Conservation (phyloP, 2,113 vertebrate genomes). For the Mustela lutreola region DNA sequence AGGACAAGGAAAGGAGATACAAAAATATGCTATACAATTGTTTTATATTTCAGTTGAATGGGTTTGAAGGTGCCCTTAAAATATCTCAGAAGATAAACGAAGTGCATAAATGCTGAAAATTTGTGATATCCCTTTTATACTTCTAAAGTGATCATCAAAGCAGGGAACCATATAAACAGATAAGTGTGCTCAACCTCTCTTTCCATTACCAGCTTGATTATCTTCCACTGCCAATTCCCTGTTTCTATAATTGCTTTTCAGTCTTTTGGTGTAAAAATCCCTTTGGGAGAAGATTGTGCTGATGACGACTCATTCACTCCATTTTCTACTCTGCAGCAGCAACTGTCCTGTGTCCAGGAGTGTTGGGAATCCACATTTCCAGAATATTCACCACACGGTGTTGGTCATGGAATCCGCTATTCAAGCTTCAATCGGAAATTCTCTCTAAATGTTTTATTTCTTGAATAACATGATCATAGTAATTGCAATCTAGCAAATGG, state of each 20-base stretch:
- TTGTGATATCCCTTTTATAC: not conserved
- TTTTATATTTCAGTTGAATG: not conserved
- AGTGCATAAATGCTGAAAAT: not conserved
- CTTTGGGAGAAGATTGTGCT: not conserved
- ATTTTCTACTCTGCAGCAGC: not conserved
- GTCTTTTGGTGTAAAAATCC: not conserved
- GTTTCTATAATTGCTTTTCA: conserved; percentile 34
- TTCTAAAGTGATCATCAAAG: not conserved
- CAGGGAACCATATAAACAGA: not conserved
- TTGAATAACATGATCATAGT: not conserved
- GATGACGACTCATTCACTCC: not conserved
- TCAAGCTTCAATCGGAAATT: not conserved
- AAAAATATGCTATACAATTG: not conserved
- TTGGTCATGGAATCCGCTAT: not conserved
- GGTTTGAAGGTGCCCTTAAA: not conserved
- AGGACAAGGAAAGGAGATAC: not conserved
- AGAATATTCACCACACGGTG: not conserved
- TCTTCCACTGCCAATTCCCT: conserved; percentile 2
- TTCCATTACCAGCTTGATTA: not conserved
- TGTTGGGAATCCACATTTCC: not conserved
- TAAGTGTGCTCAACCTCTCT: not conserved
- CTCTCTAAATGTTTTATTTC: not conserved
- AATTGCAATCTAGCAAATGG: not conserved
- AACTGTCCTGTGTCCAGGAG: not conserved
- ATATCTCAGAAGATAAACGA: conserved; percentile 2